Evolutionary conservation across 2,797 vertebrate genomes (phyloP).

Genomic region (Sphenodon punctatus): DNA sequence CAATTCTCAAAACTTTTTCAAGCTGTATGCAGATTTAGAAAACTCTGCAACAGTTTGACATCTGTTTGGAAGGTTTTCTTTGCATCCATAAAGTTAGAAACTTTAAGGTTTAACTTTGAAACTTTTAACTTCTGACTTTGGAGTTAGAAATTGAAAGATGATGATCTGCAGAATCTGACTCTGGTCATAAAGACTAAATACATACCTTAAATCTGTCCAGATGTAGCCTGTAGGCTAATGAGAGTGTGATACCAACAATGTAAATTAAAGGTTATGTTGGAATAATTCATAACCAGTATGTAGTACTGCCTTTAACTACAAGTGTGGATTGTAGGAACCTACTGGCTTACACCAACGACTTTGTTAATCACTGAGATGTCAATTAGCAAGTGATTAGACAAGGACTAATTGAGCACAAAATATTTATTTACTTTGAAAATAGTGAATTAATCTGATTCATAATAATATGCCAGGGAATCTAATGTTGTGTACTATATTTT

Average conservation of each 20-base stretch:
- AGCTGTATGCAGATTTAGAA: neutral
- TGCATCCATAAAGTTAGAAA: neutral
- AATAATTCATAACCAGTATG: neutral
- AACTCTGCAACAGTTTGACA: neutral
- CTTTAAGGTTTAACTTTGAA: too few relatives aligned
- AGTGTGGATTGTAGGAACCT: neutral
- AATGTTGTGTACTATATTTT: neutral
- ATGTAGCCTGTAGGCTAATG: neutral
- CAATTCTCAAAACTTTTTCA: neutral
- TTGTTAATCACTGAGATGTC: neutral
- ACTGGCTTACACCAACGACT: neutral
- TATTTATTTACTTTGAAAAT: rapidly evolving
- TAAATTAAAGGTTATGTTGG: neutral
- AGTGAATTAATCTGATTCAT: neutral
- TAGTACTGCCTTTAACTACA: neutral
- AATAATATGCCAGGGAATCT: neutral
- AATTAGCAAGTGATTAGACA: neutral
- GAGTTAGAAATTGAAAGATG: neutral
- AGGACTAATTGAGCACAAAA: neutral
- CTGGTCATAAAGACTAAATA: neutral
- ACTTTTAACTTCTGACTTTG: neutral
- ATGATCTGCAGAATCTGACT: neutral
- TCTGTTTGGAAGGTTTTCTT: neutral
- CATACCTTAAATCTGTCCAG: neutral
- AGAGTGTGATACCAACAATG: too few relatives aligned